Conservation (phyloP, 2,888 invertebrate species). For the Parthenolecanium corni region DNA sequence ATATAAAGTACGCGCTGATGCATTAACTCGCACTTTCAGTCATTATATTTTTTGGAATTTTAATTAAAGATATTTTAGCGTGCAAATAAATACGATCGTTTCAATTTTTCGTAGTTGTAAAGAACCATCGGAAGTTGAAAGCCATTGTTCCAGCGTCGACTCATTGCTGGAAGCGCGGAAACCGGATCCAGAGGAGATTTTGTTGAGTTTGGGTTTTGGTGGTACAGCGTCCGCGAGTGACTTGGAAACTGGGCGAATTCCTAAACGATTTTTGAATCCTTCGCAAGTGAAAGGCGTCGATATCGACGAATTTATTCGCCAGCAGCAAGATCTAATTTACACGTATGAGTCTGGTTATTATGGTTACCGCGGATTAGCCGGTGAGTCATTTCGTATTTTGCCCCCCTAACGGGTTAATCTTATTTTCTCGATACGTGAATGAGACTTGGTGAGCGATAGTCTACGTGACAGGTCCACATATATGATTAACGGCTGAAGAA, state of each 20-base stretch:
- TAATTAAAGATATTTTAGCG: too few species aligned
- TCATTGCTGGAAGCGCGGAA: conserved; percentile 70
- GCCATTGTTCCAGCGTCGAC: conserved; percentile 49
- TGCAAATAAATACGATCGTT: too few species aligned
- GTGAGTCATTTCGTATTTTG: conserved; percentile 38
- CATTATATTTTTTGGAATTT: too few species aligned
- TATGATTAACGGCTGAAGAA: too few species aligned
- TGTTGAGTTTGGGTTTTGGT: conserved; percentile 69
- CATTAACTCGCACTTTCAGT: too few species aligned
- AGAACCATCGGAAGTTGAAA: conserved; percentile 35
- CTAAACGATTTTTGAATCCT: conserved; percentile 67
- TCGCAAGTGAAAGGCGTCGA: conserved; percentile 67
- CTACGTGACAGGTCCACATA: too few species aligned
- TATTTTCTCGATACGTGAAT: not conserved
- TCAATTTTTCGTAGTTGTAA: conserved; percentile 3
- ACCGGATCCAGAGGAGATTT: conserved; percentile 79
- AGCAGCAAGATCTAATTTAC: conserved; percentile 59
- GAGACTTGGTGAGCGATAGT: too few species aligned
- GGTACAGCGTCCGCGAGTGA: conserved; percentile 29
- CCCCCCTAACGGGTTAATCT: not conserved
- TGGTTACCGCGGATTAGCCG: conserved; percentile 65
- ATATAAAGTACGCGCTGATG: too few species aligned
- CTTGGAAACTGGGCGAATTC: conserved; percentile 57
- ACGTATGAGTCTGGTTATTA: conserved; percentile 63
- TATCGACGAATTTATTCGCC: conserved; percentile 60